phyloP scores from a whole-genome alignment of 1,140 invertebrate species.

The Sitophilus oryzae region DNA sequence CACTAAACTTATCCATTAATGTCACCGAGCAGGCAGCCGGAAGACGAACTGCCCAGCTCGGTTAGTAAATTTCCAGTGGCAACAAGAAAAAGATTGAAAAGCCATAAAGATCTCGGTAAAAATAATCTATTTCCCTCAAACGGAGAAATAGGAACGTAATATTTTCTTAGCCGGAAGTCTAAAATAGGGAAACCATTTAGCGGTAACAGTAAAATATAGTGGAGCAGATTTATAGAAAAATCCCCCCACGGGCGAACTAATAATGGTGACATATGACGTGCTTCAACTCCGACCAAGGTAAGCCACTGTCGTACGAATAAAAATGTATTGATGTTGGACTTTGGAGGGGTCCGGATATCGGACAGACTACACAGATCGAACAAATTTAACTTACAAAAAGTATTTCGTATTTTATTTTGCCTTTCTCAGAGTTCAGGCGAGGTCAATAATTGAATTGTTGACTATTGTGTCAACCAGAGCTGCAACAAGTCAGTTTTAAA shows the following conservation, averaged over 20 bases:
- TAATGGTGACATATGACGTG: conserved; percentile 32
- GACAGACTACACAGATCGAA: background rate
- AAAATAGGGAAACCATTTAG: conserved; percentile 30
- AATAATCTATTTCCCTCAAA: conserved; percentile 14
- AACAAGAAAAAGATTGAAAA: conserved; percentile 18
- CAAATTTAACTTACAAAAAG: too few species aligned
- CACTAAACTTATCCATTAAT: background rate
- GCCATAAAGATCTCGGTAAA: conserved; percentile 16
- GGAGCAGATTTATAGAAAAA: conserved; percentile 31
- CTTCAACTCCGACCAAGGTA: conserved; percentile 25
- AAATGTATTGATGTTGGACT: conserved; percentile 21
- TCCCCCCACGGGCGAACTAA: conserved; percentile 26
- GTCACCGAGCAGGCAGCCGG: background rate
- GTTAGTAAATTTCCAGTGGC: conserved; percentile 2
- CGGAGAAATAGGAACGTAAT: conserved; percentile 18
- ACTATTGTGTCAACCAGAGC: too few species aligned
- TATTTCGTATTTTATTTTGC: too few species aligned
- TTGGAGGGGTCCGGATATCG: background rate
- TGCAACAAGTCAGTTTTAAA: too few species aligned
- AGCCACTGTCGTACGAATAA: conserved; percentile 27
- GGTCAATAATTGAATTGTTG: too few species aligned
- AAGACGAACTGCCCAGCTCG: background rate
- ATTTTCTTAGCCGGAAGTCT: conserved; percentile 22
- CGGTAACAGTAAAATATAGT: conserved; percentile 30
- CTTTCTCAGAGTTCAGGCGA: too few species aligned